Evolutionary conservation across 1,140 invertebrate species (phyloP).

Genomic region (Liolophura sinensis): DNA sequence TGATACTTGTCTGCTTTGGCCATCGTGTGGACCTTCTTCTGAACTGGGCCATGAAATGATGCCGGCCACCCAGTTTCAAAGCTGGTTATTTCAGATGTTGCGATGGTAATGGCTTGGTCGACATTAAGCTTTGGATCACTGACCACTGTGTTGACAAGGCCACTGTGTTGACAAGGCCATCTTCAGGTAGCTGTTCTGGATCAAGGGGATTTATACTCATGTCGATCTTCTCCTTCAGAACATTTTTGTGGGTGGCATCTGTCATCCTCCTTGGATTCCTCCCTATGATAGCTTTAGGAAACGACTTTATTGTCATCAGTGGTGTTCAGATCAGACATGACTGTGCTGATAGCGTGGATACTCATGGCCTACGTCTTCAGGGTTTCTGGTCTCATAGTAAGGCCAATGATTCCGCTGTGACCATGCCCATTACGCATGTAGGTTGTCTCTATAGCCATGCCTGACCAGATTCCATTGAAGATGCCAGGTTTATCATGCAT

Average conservation of each 20-base stretch:
- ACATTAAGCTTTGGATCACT: constrained; percentile 9
- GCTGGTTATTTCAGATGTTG: constrained; percentile 1
- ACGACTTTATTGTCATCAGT: constrained; percentile 1
- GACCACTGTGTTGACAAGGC: constrained; percentile 11
- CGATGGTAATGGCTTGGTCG: constrained; percentile 6
- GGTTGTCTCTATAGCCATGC: constrained; percentile 30
- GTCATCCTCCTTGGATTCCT: constrained; percentile 14
- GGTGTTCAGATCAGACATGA: constrained; percentile 9
- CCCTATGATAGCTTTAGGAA: constrained; percentile 9
- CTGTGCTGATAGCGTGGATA: constrained; percentile 18
- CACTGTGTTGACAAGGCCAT: constrained; percentile 13
- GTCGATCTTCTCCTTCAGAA: constrained; percentile 11
- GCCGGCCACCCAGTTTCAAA: constrained; percentile 9
- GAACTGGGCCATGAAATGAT: neutral
- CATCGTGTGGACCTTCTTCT: too few species aligned
- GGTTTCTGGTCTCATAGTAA: constrained; percentile 16
- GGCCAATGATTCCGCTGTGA: constrained; percentile 18
- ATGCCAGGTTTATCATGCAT: constrained; percentile 25
- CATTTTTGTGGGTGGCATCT: constrained; percentile 6
- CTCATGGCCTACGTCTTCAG: constrained; percentile 21
- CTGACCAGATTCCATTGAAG: constrained; percentile 26
- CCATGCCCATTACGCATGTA: constrained; percentile 33
- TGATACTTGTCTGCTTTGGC: too few species aligned
- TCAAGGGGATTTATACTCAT: constrained; percentile 11
- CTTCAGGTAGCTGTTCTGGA: neutral